Conservation (phyloP, 2,888 invertebrate genomes). For the Drosophila algonquin region DNA sequence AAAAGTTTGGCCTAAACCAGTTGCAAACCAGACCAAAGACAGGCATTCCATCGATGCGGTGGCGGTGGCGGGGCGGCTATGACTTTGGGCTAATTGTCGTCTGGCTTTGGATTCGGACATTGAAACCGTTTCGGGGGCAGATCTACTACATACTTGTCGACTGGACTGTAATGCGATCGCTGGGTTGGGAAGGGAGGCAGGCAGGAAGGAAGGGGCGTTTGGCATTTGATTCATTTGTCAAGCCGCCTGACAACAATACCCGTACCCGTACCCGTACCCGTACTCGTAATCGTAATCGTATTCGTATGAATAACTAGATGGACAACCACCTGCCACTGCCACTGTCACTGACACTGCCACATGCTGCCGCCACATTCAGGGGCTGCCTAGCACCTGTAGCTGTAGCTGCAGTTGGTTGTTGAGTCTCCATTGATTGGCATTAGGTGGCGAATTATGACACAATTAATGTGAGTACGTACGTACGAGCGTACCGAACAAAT, state of each 20-base stretch:
- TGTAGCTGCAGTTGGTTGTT: background rate
- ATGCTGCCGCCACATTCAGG: background rate
- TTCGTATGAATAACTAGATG: background rate
- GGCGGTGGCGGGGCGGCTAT: too few relatives aligned
- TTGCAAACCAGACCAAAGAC: background rate
- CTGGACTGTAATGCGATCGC: conserved; percentile 43
- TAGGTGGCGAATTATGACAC: conserved; percentile 48
- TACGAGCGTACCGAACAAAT: background rate
- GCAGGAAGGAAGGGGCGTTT: conserved; percentile 31
- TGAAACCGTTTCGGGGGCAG: background rate
- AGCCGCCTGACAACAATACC: conserved; percentile 39
- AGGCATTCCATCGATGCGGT: background rate
- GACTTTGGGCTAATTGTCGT: conserved; percentile 50
- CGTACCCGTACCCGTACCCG: background rate
- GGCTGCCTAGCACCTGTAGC: background rate
- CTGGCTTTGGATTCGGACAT: conserved; percentile 33
- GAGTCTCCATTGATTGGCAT: conserved; percentile 35
- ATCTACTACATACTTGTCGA: background rate
- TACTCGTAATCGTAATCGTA: background rate
- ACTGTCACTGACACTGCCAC: background rate
- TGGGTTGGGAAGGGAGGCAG: background rate
- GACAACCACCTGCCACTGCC: background rate
- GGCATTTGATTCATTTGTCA: conserved; percentile 34
- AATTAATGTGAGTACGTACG: conserved; percentile 26
- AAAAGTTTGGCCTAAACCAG: background rate